These are phyloP conservation scores for Zapornia atra DNA, from an alignment of 2,113 vertebrate species.

Conservation along the genomic window DNA sequence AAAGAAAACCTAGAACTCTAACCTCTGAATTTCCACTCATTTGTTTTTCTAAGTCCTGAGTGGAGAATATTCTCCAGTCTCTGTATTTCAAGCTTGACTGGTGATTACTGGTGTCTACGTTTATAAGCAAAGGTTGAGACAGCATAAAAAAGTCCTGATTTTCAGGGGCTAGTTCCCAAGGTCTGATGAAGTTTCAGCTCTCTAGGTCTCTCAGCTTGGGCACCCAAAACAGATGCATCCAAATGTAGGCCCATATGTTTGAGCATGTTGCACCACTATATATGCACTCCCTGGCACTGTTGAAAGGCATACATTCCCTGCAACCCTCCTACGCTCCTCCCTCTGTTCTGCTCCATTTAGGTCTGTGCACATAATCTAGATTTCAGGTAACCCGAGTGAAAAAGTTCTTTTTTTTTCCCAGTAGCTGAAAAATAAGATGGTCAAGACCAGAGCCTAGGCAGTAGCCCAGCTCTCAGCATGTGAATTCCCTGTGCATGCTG, in stretches of 20 bases:
- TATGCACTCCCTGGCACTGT: constrained; percentile 66
- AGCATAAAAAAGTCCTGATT: not conserved
- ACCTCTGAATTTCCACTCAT: not conserved
- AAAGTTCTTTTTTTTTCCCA: constrained; percentile 9
- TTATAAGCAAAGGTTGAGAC: not conserved
- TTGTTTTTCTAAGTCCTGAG: not conserved
- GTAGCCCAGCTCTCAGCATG: not conserved
- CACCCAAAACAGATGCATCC: constrained; percentile 58
- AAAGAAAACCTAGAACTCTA: not conserved
- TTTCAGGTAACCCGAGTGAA: constrained; percentile 59
- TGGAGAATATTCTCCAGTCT: not conserved
- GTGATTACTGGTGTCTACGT: not conserved
- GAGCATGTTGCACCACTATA: constrained; percentile 73
- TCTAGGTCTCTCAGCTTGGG: constrained; percentile 61
- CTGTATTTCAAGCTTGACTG: not conserved
- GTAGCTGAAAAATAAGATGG: not conserved
- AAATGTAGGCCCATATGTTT: constrained; percentile 68
- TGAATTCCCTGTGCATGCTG: not conserved
- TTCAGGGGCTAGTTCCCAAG: constrained; percentile 6
- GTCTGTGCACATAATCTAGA: constrained; percentile 44
- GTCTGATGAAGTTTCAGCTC: constrained; percentile 58
- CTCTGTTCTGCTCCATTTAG: constrained; percentile 71
- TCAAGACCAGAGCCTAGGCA: not conserved
- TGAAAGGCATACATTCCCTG: constrained; percentile 64
- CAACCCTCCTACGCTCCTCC: constrained; percentile 60